A percentile compares a stretch with the other conserved stretches of the same genome.
These are phyloP conservation scores for Drosophila conformis DNA, from an alignment of 2,888 invertebrate species.

Conservation along the genomic window DNA sequence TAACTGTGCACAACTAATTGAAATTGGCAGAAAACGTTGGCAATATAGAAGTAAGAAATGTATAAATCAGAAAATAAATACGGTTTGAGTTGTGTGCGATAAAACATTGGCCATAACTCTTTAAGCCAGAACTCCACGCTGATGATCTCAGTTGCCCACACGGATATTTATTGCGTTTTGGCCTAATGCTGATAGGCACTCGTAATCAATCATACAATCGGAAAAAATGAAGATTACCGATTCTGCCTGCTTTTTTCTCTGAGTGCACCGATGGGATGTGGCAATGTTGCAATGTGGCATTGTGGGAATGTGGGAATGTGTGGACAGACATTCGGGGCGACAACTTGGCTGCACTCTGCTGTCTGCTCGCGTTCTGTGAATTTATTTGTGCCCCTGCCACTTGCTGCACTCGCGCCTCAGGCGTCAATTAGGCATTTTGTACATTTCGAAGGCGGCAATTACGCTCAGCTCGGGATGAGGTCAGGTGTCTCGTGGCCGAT, in stretches of 20 bases:
- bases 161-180: slow-evolving; percentile 15
- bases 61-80: slow-evolving; percentile 4
- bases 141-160: slow-evolving; percentile 1
- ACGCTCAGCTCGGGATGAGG: slow-evolving; percentile 22
- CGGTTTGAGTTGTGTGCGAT: background rate
- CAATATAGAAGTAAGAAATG: background rate
- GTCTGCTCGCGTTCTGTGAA: slow-evolving; percentile 1
- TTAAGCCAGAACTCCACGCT: background rate
- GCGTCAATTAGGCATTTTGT: slow-evolving; percentile 83
- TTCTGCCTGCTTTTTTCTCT: background rate
- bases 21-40: slow-evolving; percentile 5
- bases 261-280: background rate
- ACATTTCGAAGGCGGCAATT: slow-evolving; percentile 69
- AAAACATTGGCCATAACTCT: background rate
- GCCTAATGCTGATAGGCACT: slow-evolving; percentile 9
- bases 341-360: slow-evolving; percentile 16
- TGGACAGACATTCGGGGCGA: background rate
- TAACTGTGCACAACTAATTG: slow-evolving; percentile 11
- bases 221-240: background rate
- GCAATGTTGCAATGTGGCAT: background rate
- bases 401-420: slow-evolving; percentile 31
- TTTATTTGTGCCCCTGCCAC: slow-evolving; percentile 7
- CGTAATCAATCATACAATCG: slow-evolving; percentile 38
- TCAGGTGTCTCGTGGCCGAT: slow-evolving; percentile 40
- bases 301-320: background rate